These are phyloP conservation scores for Antheraea mylitta DNA, from an alignment of 1,140 invertebrate genomes.

Conservation along the genomic window DNA sequence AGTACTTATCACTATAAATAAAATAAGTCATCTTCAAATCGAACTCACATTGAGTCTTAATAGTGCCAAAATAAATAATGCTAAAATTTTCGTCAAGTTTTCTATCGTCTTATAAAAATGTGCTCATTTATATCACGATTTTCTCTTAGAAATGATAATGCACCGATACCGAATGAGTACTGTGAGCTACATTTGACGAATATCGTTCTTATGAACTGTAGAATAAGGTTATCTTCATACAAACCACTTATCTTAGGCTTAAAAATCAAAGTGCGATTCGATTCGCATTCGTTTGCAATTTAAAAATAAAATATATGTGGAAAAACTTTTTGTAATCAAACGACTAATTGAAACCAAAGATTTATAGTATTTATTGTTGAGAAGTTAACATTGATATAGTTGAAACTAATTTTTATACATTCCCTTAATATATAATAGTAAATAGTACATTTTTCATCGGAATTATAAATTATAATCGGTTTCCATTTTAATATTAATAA, in stretches of 20 bases:
- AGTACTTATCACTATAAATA: not conserved
- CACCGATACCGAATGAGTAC: constrained; percentile 2
- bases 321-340: constrained; percentile 50
- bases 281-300: constrained; percentile 24
- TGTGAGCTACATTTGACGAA: constrained; percentile 10
- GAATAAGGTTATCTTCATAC: constrained; percentile 15
- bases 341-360: constrained; percentile 75
- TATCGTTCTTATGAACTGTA: constrained; percentile 34
- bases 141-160: not conserved
- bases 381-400: constrained; percentile 62
- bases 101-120: not conserved
- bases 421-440: constrained; percentile 53
- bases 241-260: constrained; percentile 4
- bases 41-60: constrained; percentile 6
- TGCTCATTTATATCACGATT: not conserved
- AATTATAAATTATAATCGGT: constrained; percentile 9
- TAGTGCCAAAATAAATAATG: constrained; percentile 21
- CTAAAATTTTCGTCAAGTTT: not conserved
- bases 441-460: constrained; percentile 21
- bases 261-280: constrained; percentile 8
- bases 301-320: constrained; percentile 20
- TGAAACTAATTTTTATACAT: constrained; percentile 71
- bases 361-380: constrained; percentile 76
- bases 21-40: not conserved
- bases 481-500: constrained; percentile 18